Base-by-base conservation (phyloP, 2,797 vertebrate species). In the Chaenodraco wilsoni region DNA sequence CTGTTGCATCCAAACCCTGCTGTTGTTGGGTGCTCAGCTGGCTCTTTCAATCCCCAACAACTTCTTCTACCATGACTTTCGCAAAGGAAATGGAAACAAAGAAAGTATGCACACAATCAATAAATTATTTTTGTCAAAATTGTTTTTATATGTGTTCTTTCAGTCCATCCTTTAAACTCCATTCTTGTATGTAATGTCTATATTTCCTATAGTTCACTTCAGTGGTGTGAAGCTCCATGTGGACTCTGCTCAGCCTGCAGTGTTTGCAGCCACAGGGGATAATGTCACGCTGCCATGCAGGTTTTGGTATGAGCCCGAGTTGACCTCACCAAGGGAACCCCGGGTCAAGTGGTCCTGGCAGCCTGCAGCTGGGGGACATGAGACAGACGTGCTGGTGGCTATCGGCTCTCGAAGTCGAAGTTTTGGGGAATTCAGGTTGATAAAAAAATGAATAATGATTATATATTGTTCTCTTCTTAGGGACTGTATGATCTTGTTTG, bases 321-420 rank as follows among this genome's bases (percentile, higher is more conserved):
- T 74, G 76, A 90, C 62, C 16, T 67, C 82, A 12, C 90, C 88
- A 0, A 90, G 79, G 72, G 89, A 87, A 3, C 94, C 95, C 60
- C 90, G 95, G 9, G 87, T 97, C 79, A 97, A 97, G 64, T 97
- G 97, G 96, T 95, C 95, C 85, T 95, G 96, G 84, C 74, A 95
- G 45, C 90, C 94, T 1, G 87, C 94, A 0, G 84, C 91, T 2
- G 94, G 94, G 45, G 92, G 91, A 63, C 93, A 84, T 0, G 95
- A 96, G 76, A 87, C 74, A 4, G 96, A 96, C 0, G 95, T 98
- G 72, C 79, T 97, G 76, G 96, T 96, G 78, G 93, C 94, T 3
- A 84, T 94, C 0, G 95, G 96, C 59, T 84, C 71, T 19, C 92
- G 74, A 6, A 85, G 78, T 1, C 60, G 94, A 44, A 93, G 92